A percentile compares a stretch with the other conserved stretches of the same genome.
phyloP scores from a whole-genome alignment of 2,888 invertebrate species.

The Agrochola lychnidis region DNA sequence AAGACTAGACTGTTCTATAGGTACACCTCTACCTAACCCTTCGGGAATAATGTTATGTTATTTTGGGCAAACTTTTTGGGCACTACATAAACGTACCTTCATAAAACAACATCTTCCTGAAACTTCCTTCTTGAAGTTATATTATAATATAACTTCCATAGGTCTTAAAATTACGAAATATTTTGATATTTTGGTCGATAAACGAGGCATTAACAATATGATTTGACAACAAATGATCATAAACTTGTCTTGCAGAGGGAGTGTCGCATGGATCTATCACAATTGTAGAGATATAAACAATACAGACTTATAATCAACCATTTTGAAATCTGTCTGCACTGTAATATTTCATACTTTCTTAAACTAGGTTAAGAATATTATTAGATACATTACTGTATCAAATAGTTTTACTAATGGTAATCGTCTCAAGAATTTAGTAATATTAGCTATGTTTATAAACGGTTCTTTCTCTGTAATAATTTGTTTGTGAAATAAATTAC shows the following conservation, averaged over 20 bases:
- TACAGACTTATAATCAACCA: constrained; percentile 32
- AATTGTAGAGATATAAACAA: constrained; percentile 16
- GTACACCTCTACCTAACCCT: too few species aligned
- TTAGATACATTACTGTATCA: constrained; percentile 20
- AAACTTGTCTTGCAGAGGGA: constrained; percentile 16
- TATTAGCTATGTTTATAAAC: constrained; percentile 4
- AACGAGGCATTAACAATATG: constrained; percentile 1
- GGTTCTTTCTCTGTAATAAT: constrained; percentile 30
- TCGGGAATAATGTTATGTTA: too few species aligned
- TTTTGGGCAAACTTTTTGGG: not conserved
- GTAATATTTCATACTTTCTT: constrained; percentile 17
- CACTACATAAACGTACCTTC: not conserved
- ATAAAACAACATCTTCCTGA: not conserved
- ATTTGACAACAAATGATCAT: constrained; percentile 44
- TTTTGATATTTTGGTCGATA: constrained; percentile 23
- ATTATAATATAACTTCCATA: not conserved
- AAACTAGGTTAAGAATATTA: constrained; percentile 34
- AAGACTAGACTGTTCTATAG: too few species aligned
- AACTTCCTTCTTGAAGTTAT: not conserved
- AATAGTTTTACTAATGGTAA: constrained; percentile 46
- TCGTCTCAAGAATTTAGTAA: constrained; percentile 37
- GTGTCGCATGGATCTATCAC: constrained; percentile 43
- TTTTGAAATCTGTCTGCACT: constrained; percentile 42
- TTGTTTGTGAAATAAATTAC: constrained; percentile 47
- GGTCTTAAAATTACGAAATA: not conserved